Conservation (phyloP, 2,113 vertebrate species). For the Alethe castanea region DNA sequence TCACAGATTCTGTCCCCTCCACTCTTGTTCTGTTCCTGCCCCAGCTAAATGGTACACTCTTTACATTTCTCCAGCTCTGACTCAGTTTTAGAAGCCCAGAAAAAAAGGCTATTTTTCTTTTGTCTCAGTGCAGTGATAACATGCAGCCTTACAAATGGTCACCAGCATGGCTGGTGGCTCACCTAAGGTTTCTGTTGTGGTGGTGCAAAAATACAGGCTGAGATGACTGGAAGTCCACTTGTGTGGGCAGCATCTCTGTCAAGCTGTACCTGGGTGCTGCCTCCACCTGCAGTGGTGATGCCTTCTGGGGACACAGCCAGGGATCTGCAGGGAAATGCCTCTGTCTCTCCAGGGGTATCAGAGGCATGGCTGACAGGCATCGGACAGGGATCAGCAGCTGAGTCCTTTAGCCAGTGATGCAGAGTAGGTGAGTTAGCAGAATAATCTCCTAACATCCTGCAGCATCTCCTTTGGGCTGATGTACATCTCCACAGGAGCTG, state of each 20-base stretch:
- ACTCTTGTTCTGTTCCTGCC: not conserved
- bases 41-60: not conserved
- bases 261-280: rapidly evolving
- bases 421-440: not conserved
- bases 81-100: not conserved
- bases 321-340: rapidly evolving
- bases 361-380: not conserved
- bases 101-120: not conserved
- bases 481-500: not conserved
- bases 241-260: not conserved
- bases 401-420: not conserved
- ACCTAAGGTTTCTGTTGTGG: not conserved
- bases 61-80: not conserved
- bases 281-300: rapidly evolving
- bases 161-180: not conserved
- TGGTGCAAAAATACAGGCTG: not conserved
- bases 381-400: not conserved
- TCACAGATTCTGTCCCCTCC: not conserved
- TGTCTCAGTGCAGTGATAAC: not conserved
- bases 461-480: not conserved
- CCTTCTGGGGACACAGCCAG: not conserved
- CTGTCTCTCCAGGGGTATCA: rapidly evolving
- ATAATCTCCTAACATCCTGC: not conserved
- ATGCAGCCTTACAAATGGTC: not conserved
- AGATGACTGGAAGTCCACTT: not conserved